Evolutionary conservation across 2,888 invertebrate genomes (phyloP), one percentile per base, ranked within the genome.

Genomic region (Trissolcus brochymenae): DNA sequence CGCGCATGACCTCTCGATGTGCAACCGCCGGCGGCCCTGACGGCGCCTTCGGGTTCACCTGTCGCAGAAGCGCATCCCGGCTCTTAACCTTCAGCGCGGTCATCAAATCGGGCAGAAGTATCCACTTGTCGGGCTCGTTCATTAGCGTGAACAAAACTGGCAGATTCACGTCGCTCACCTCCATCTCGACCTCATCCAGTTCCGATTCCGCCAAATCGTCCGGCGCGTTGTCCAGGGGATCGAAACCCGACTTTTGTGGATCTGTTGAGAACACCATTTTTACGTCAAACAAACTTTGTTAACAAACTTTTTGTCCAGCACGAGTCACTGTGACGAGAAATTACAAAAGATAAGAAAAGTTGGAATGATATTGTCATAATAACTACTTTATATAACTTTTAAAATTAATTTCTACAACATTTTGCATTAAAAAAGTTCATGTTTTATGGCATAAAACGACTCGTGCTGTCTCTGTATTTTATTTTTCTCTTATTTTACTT

Each of bases 101-200:
- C 83, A 95, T 94, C 81, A 96, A 91, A 87, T 96, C 96, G 86
- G 94, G 95, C 64, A 96, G 90, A 73, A 96, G 90, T 67, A 95
- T 93, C 95, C 95, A 96, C 77, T 94, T 92, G 61, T 95, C 95
- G 75, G 92, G 78, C 56, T 88, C 88, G 71, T 87, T 87, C 3
- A 92, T 90, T 79, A 96, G 90, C 80, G 93, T 92, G 90, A 96
- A 96, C 81, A 96, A 91, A 62, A 95, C 95, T 11, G 96, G 96
- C 71, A 96, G 90, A 21, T 94, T 93, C 60, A 92, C 91, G 85
- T 95, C 95, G 79, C 95, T 94, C 87, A 94, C 93, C 89, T 96
- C 96, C 86, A 96, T 93, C 88, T 95, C 95, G 77, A 95, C 91
- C 84, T 93, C 92, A 82, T 91, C 91, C 81, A 89, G 82, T 78